phyloP scores from a whole-genome alignment of 2,797 vertebrate genomes.

The Chelmon rostratus region DNA sequence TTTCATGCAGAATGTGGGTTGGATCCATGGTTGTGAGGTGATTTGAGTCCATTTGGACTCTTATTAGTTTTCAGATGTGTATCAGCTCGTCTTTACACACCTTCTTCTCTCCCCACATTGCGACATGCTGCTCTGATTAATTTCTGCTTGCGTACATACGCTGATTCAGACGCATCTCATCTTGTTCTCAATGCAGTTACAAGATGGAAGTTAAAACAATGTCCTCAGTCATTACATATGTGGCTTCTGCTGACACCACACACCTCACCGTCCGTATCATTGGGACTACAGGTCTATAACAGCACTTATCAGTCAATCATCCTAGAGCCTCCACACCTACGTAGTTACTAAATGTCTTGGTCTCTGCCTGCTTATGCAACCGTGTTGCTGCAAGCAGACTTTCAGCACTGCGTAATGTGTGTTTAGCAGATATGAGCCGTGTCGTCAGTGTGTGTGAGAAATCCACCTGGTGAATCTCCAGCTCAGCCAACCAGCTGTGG shows the following conservation, averaged over 20 bases:
- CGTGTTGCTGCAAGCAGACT: not conserved
- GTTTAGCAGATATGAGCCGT: not conserved
- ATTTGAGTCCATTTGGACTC: no score
- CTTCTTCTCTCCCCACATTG: not conserved
- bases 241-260: not conserved
- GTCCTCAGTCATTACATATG: not conserved
- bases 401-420: not conserved
- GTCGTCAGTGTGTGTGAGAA: not conserved
- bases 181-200: no score
- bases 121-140: not conserved
- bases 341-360: not conserved
- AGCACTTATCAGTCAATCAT: not conserved
- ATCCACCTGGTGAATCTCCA: slow-evolving; percentile 32
- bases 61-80: not conserved
- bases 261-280: not conserved
- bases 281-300: no score
- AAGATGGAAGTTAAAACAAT: not conserved
- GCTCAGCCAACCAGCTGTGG: slow-evolving; percentile 31
- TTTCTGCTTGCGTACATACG: no score
- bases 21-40: no score
- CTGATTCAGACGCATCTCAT: no score
- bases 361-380: not conserved
- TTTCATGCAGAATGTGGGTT: not conserved
- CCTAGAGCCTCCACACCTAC: not conserved
- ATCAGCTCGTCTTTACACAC: not conserved